phyloP scores from a whole-genome alignment of 2,888 invertebrate genomes.

The Empis stercorea region DNA sequence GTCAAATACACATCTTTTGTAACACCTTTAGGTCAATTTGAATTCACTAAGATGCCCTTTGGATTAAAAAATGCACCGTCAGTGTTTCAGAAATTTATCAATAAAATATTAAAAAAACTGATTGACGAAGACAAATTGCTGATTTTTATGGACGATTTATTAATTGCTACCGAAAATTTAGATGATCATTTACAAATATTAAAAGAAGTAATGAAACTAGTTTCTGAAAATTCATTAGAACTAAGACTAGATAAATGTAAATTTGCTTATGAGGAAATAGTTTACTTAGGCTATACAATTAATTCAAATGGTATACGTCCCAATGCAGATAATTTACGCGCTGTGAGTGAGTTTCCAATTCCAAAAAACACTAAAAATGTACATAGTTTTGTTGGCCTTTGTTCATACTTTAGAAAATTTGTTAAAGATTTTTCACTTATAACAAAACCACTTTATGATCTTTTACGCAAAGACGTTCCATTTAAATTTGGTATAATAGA shows the following conservation, averaged over 20 bases:
- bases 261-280: slow-evolving; percentile 11
- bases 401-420: slow-evolving; percentile 14
- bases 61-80: slow-evolving; percentile 1
- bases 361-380: slow-evolving; percentile 16
- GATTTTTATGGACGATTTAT: slow-evolving; percentile 1
- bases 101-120: slow-evolving; percentile 1
- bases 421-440: slow-evolving; percentile 13
- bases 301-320: slow-evolving; percentile 6
- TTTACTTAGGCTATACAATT: slow-evolving; percentile 5
- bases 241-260: slow-evolving; percentile 11
- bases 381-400: slow-evolving; percentile 12
- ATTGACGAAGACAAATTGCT: neutral
- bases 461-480: slow-evolving; percentile 11
- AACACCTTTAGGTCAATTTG: slow-evolving; percentile 13
- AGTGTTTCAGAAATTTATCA: neutral
- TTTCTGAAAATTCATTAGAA: neutral
- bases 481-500: no score
- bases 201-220: neutral
- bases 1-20: slow-evolving; percentile 15
- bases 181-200: slow-evolving; percentile 2
- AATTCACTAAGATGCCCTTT: slow-evolving; percentile 8
- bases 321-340: slow-evolving; percentile 5
- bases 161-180: slow-evolving; percentile 1
- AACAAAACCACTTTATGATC: slow-evolving; percentile 22
- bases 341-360: slow-evolving; percentile 6